Base-by-base conservation (phyloP, 2,113 vertebrate genomes). In the Catharus minimus region DNA sequence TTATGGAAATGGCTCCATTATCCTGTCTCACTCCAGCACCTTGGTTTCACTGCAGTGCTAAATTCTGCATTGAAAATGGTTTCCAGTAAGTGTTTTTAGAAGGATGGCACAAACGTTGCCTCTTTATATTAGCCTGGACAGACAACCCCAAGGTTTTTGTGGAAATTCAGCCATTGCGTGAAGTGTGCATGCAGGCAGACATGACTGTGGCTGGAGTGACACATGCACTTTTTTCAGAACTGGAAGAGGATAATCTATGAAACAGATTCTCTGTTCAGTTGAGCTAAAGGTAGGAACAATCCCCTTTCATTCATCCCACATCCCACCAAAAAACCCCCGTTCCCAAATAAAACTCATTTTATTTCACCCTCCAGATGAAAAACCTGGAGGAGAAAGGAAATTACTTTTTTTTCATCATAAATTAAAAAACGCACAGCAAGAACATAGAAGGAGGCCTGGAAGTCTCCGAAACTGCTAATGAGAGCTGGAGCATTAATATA, bases 401-500 rank as follows among this genome's bases (percentile, higher is more conserved):
- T 44, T 2, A 5, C 13, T 22, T 60, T 55, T 23, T 60, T 22
- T 26, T 2, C 16, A 13, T 22, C 27, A 27, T 24, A 15, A 33
- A 26, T 6, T 30, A 88, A 79, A 82, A 67, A 67, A 74, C 5
- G 41, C 26, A n/a, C 3, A 66, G 26, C 33, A 69, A 80, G 53
- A 91, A 56, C 30, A 60, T 3, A 77, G 82, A 2, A 80, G 49
- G 41, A 67, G 28, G 26, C 32, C 46, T 88, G 69, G 15, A 92
- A 84, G 53, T 61, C 66, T 92, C 58, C 58, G 50, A 39, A 88
- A 66, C 38, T 58, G 69, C 43, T 90, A 83, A 78, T 57, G 83
- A 78, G 62, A 65, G 66, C 62, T 39, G 74, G 38, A 79, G 74
- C 83, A 72, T 53, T 82, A 92, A 55, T 76, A 95, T 68, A 57